Base-by-base conservation (phyloP, 92 coral and sea anemone species). In the Heteractis magnifica region DNA sequence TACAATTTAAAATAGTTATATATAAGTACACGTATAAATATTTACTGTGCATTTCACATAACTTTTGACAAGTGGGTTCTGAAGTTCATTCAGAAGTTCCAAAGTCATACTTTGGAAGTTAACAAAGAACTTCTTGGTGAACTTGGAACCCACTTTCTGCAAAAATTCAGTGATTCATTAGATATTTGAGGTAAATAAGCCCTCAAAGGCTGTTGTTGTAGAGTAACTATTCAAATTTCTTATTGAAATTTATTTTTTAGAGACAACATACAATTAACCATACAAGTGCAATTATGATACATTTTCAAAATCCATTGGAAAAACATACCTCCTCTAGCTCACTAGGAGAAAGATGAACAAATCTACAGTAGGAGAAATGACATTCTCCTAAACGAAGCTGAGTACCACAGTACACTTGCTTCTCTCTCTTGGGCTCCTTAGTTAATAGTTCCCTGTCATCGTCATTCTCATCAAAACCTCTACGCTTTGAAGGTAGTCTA, bases 321-420 rank as follows among this genome's bases (percentile, higher is more conserved):
- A 34, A 62, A 62, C 78, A 70, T 64, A 90, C 90, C 92, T 86
- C 90, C 34, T 70, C 76, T 53, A 86, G 85, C 52, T 89, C 87
- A 60, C 56, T 10, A 12, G 34, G 26, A 19, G 88, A 19, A 64
- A 91, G 10, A 49, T 91, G 92, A 55, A 20, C 50, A n/a, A 72
- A 80, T n/a, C 72, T 82, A 51, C 94, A 90, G 34, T 52, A 74
- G 2, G 52, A 8, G 56, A 0, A 44, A 16, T n/a, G 21, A 65
- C 91, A 91, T 7, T 77, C 49, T 68, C 94, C 91, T 1, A 81
- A 56, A 52, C 81, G 79, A 23, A 88, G 71, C 83, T 91, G 94
- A 26, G 58, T 64, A 3, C 71, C 72, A 76, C 90, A 91, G 65
- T 73, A 85, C 26, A 83, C 86, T 49, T 78, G 84, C 70, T 68